Conservation (phyloP, 2,797 vertebrate genomes). For the Xyrichtys novacula region DNA sequence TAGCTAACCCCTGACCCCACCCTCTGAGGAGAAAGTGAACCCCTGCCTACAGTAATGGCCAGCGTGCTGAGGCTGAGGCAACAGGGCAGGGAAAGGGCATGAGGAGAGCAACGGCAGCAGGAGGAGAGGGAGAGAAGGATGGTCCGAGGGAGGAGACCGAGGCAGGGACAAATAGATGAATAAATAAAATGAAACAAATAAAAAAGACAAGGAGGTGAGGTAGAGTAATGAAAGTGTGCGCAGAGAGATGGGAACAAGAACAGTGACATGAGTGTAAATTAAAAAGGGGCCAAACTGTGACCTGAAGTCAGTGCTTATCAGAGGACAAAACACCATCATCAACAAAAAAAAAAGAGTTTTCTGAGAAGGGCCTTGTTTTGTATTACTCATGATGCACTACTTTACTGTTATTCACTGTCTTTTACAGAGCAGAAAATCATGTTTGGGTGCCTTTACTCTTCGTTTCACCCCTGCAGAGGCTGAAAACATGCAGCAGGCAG, state of each 20-base stretch:
- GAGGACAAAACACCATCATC: slow-evolving; percentile 14
- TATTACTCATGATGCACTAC: background rate
- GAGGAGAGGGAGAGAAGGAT: slow-evolving; percentile 23
- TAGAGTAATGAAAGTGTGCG: slow-evolving; percentile 52
- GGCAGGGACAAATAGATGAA: slow-evolving; percentile 30
- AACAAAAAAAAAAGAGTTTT: slow-evolving; percentile 10
- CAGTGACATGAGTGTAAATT: slow-evolving; percentile 42
- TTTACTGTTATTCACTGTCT: slow-evolving; percentile 11
- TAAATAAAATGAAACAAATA: too few relatives aligned
- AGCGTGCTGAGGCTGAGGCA: slow-evolving; percentile 49
- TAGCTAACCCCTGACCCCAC: slow-evolving; percentile 67
- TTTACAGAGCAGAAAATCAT: slow-evolving; percentile 43
- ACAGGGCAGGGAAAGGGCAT: slow-evolving; percentile 62
- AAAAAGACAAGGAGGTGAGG: slow-evolving; percentile 31
- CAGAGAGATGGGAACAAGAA: slow-evolving; percentile 12
- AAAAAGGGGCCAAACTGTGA: slow-evolving; percentile 45
- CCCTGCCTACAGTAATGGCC: slow-evolving; percentile 63
- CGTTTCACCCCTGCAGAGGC: slow-evolving; percentile 45
- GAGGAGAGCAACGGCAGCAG: slow-evolving; percentile 48
- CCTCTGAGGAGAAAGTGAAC: slow-evolving; percentile 61
- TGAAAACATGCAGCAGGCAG: slow-evolving; percentile 52
- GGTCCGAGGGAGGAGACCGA: slow-evolving; percentile 19
- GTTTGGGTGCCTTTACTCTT: slow-evolving; percentile 53
- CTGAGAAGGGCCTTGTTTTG: background rate
- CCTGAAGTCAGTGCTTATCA: slow-evolving; percentile 38